Base-by-base conservation (phyloP, 2,888 invertebrate species). In the Lochmaea capreae region DNA sequence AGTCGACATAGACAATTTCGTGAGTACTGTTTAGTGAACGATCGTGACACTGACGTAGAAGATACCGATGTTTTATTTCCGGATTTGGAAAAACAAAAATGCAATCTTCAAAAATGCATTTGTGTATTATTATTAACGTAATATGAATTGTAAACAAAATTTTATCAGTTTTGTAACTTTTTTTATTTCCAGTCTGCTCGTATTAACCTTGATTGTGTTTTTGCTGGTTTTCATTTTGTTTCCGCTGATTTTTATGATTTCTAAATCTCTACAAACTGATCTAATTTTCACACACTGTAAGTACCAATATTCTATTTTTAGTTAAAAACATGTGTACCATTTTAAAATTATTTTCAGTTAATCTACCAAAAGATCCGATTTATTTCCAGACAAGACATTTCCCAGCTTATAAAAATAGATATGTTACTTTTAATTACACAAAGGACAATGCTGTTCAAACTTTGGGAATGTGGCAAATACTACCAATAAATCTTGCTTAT, bases 221-320 rank as follows among this genome's bases (percentile, higher is more conserved):
- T 89, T 92, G 72, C 82, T 91, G 59, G 82, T 92, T 75, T 93
- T 94, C 77, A 91, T 91, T 2, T 85, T 92, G 69, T 88, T 93
- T 72, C 95, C 95, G 6, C 81, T 94, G 26, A 86, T 93, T 77
- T 94, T 94, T 85, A 92, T 91, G 81, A 92, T 91, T 83, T 94
- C 93, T 0, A 90, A 92, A 77, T 88, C 89, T 3, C 88, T 94
- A 76, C 92, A 94, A 82, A 88, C 92, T 74, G 89, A 89, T 77
- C 89, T 94, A 57, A 88, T 95, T 14, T 95, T 94, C 81, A 89
- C 92, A 72, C 93, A 93, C 83, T 93, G 95, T 94, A 89, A 91
- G 91, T 90, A 80, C n/a, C 59, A 33, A 54, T 49, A 65, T 57
- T 67, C 33, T 39, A 57, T 75, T 71, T 52, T 73, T 65, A 8